A percentile compares a stretch with the other conserved stretches of the same genome.
phyloP scores from a whole-genome alignment of 2,113 vertebrate genomes.

The Poeciliopsis retropinna region DNA sequence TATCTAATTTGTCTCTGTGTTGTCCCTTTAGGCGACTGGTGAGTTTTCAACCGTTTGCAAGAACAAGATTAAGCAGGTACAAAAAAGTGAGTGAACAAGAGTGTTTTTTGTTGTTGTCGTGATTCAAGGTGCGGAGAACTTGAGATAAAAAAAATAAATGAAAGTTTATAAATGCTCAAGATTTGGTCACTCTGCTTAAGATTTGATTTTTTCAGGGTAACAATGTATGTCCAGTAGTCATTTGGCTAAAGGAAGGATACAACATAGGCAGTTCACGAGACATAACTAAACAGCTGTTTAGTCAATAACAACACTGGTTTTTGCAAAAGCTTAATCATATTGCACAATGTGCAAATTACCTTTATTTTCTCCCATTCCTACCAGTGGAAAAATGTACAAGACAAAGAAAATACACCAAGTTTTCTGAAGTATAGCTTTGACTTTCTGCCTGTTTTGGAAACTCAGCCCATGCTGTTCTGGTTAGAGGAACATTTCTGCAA shows the following conservation, averaged over 20 bases:
- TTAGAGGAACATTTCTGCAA: conserved; percentile 2
- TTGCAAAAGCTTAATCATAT: no score
- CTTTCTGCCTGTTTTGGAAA: not conserved
- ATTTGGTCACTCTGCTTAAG: not conserved
- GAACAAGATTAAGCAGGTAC: not conserved
- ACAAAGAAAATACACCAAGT: not conserved
- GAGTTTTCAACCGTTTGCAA: no score
- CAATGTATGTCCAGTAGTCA: not conserved
- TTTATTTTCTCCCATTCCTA: not conserved
- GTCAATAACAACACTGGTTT: no score
- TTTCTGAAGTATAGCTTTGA: not conserved
- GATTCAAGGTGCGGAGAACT: not conserved
- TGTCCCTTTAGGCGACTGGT: no score
- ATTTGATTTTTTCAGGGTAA: not conserved
- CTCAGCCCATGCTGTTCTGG: conserved; percentile 8
- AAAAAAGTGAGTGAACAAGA: not conserved
- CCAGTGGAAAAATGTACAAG: not conserved
- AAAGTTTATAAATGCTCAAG: not conserved
- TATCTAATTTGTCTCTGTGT: no score
- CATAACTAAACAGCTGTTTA: no score
- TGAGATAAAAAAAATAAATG: not conserved
- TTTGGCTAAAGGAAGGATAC: not conserved
- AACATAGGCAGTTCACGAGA: not conserved
- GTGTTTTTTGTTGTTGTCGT: not conserved
- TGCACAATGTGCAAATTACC: no score